Evolutionary conservation across 2,888 invertebrate species (phyloP).

Genomic region (Mystacides longicornis): DNA sequence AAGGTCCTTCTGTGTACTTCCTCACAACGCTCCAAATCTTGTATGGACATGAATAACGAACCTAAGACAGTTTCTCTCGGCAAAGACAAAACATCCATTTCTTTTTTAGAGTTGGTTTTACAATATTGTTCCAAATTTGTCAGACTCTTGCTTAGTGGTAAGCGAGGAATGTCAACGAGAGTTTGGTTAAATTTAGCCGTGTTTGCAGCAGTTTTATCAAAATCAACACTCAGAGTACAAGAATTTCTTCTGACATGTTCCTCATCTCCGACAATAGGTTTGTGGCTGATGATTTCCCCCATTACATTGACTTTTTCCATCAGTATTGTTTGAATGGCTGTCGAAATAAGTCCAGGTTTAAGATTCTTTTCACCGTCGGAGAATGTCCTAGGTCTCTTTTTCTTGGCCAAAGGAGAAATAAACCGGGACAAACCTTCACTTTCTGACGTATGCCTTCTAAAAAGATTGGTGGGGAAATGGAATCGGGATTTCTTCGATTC

Average conservation of each 20-base stretch:
- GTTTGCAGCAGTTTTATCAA: conserved; percentile 6
- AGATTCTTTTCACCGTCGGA: conserved; percentile 29
- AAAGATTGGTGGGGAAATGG: conserved; percentile 24
- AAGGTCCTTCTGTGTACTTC: conserved; percentile 7
- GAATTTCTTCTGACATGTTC: conserved; percentile 16
- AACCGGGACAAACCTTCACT: conserved; percentile 18
- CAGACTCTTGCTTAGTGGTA: conserved; percentile 12
- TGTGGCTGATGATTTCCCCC: conserved; percentile 28
- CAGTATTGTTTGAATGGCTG: conserved; percentile 51
- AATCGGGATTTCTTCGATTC: conserved; percentile 23
- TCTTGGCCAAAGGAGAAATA: conserved; percentile 13
- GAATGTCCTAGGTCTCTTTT: conserved; percentile 19
- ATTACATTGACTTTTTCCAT: conserved; percentile 46
- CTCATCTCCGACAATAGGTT: conserved; percentile 22
- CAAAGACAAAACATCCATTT: conserved; percentile 9
- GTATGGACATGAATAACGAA: conserved; percentile 46
- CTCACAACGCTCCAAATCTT: conserved; percentile 33
- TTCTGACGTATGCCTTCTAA: conserved; percentile 24
- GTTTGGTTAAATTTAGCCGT: conserved; percentile 13
- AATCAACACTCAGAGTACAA: neutral
- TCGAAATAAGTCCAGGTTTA: conserved; percentile 41
- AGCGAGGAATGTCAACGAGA: neutral
- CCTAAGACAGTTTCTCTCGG: conserved; percentile 41
- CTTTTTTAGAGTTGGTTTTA: neutral
- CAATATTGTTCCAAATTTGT: conserved; percentile 5